Base-by-base conservation (phyloP, 2,888 invertebrate species). In the Stenchaetothrips biformis region DNA sequence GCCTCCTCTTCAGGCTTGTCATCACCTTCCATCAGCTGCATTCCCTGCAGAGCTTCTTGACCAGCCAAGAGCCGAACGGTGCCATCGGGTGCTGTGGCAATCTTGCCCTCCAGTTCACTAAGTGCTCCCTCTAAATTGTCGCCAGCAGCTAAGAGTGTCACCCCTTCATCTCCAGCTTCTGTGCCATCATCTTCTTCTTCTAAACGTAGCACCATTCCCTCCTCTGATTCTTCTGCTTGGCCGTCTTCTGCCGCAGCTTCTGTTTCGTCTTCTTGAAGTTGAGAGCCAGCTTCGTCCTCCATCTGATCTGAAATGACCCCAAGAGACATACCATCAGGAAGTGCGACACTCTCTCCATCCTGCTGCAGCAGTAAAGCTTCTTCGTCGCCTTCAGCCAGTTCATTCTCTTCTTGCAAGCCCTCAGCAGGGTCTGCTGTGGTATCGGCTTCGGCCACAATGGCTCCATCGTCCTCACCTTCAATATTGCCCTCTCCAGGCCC, bases 1-100 rank as follows among this genome's bases (percentile, higher is more conserved):
- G 82, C 82, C 7, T 48, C 48, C 13, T 83, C 83, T 74, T 83
- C 82, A 0, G 80, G 25, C 49, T 83, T 81, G n/a, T 81, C 81
- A 2, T 82, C 82, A 16, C 49, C 78, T 49, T 83, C 82, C 37
- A 80, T 25, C 62, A 78, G 79, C 13, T 82, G 82, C 48, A 53
- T n/a, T 27, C 78, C 7, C 62, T 27, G 77, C 81, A 47, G 83
- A 80, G 25, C 80, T 16, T 77, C 83, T 82, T 9, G 83, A 80
- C 78, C 82, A 80, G 0, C 80, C 77, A 37, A 82, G 80, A 21
- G 81, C 11, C 81, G 79, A 62, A 80, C 82, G 25, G 81, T 81
- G 25, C 80, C 81, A 13, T 81, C 80, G 47, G 81, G 82, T n/a
- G 80, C 82, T 83, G 82, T 83, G 47, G 82, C 82, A 25, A 81